Base-by-base conservation (phyloP, 2,888 invertebrate genomes). In the Dryadula phaetusa region DNA sequence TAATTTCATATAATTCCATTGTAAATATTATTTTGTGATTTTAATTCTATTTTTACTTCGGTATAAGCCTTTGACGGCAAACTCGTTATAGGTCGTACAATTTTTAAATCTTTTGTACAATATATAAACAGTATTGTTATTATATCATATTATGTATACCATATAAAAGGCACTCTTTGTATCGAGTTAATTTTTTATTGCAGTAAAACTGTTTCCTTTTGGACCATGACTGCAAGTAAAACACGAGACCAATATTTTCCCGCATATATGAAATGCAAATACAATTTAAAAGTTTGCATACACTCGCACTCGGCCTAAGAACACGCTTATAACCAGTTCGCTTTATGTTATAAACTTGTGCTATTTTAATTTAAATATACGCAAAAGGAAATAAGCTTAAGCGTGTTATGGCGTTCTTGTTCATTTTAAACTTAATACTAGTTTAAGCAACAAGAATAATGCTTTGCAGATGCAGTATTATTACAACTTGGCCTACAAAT, bases 201-300 rank as follows among this genome's bases (percentile, higher is more conserved):
- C 56, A 28, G 44, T 14, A 60, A 60, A 44, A 44, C 10, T 7
- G 28, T 44, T 28, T 42, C 18, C 47, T 65, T 65, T 58, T 42
- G 42, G 65, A 65, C 60, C 65, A 60, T 40, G 40, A 61, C 62
- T 52, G 62, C 58, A 69, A 68, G 66, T 70, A 63, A 64, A 71
- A 46, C 85, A 83, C 81, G 82, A 78, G 85, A 83, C 84, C 87
- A 89, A 91, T 90, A 88, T 90, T 88, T 87, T 82, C 81, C 78
- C 77, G 82, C 84, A 82, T 83, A 84, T 86, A 90, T 90, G 86
- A 88, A 88, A 89, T 87, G 88, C 89, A 92, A 92, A 91, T 91
- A 92, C 85, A 90, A 91, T 91, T 91, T 90, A 82, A 88, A 90
- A 91, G 88, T 90, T 90, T 88, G 85, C 89, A 90, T 90, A 88